Base-by-base conservation (phyloP, 1,140 invertebrate species). In the Drosophila kepulauana region DNA sequence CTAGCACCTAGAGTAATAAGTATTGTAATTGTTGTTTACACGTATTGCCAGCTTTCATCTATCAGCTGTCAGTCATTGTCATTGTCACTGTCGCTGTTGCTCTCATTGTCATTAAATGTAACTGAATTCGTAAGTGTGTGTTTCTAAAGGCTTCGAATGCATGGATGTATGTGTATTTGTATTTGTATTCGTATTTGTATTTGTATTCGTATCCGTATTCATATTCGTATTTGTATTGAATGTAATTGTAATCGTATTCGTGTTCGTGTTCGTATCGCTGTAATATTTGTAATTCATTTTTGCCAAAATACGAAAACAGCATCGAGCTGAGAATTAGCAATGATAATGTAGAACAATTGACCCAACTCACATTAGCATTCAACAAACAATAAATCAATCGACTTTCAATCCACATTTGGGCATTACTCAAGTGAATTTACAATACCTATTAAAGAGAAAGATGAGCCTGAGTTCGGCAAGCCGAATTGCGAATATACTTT, bases 1-100 rank as follows among this genome's bases (percentile, higher is more conserved):
- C 43, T 81, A 69, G 63, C 48, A 76, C 64, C 38, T 81, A 63
- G 59, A 59, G 52, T 82, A 75, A 78, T 73, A 79, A 79, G 77
- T 56, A 68, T 76, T 76, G 74, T 75, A 61, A 75, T 75, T 71
- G 64, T 67, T 65, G 62, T 65, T 65, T 33, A 30, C 11, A 52
- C 11, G 28, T 33, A 65, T 45, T 65, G 63, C 48, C 63, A 59
- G 41, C 41, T 16, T 43, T 67, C 59, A 62, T 48, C 33, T 52
- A 52, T 33, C 28, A n/a, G 28, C n/a, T 35, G 58, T 70, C 49
- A 13, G 41, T 13, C n/a, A n/a, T 13, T 10, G 38, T 30, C 30
- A 59, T 33, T 69, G 8, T 11, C 38, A 30, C 5, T 73, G 64
- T 68, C 67, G 56, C 56, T 35, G 57, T 69, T 69, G 56, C 45